These are phyloP conservation scores for Cataglyphis rosenhaueri DNA, from an alignment of 2,888 invertebrate species.

Conservation along the genomic window DNA sequence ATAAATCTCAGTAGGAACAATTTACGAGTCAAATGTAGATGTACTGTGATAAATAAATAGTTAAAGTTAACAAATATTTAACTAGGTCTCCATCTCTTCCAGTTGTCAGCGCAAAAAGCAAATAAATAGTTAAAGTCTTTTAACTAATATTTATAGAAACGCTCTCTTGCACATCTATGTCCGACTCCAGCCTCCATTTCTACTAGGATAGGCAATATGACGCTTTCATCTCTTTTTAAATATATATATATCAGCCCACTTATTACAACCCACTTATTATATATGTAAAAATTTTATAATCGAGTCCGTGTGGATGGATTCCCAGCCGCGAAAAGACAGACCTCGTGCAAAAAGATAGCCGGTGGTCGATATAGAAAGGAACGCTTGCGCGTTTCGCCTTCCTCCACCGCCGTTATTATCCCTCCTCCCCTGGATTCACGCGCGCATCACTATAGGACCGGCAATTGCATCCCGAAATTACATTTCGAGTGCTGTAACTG, in stretches of 20 bases:
- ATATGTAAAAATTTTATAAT: constrained; percentile 43
- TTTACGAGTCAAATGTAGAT: not conserved
- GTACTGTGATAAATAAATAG: not conserved
- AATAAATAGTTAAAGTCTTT: constrained; percentile 18
- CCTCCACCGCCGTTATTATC: constrained; percentile 66
- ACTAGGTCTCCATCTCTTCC: not conserved
- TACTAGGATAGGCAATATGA: not conserved
- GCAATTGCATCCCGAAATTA: constrained; percentile 52
- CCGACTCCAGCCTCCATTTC: not conserved
- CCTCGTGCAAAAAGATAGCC: constrained; percentile 64
- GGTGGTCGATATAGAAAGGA: constrained; percentile 75
- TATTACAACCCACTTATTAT: too few relatives aligned
- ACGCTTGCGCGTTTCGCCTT: constrained; percentile 77
- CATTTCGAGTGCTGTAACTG: constrained; percentile 42
- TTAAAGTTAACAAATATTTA: constrained; percentile 43
- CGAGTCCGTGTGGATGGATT: constrained; percentile 39
- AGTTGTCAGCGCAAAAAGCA: not conserved
- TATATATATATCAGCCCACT: not conserved
- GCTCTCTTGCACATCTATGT: not conserved
- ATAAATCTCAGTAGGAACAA: not conserved
- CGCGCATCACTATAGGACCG: constrained; percentile 26
- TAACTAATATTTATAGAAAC: constrained; percentile 36
- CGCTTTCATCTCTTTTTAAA: not conserved
- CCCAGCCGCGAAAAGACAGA: constrained; percentile 61
- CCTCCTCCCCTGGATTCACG: constrained; percentile 56